phyloP scores from a whole-genome alignment of 1,140 invertebrate genomes.

The Drosophila repleta region DNA sequence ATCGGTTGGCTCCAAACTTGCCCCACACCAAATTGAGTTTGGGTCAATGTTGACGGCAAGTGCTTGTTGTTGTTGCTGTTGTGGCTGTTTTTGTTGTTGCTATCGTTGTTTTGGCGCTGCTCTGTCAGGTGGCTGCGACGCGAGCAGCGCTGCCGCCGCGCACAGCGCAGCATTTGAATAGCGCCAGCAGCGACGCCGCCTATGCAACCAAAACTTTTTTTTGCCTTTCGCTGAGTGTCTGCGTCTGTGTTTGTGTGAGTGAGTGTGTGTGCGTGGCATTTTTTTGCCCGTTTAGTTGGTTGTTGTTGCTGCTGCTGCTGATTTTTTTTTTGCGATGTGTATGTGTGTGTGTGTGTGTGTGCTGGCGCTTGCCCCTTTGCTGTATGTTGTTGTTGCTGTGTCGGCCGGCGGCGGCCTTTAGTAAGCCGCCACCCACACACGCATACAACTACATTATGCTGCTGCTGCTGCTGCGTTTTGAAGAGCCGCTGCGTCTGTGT shows the following conservation, averaged over 20 bases:
- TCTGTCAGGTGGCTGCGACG: slow-evolving; percentile 74
- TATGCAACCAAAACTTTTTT: slow-evolving; percentile 76
- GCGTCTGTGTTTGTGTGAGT: slow-evolving; percentile 17
- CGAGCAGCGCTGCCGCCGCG: slow-evolving; percentile 30
- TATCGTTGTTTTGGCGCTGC: slow-evolving; percentile 62
- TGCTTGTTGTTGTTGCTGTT: slow-evolving; percentile 40
- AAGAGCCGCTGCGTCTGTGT: slow-evolving; percentile 58
- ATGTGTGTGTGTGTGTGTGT: slow-evolving; percentile 59
- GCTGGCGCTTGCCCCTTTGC: slow-evolving; percentile 44
- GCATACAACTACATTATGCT: slow-evolving; percentile 38
- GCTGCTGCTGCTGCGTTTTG: slow-evolving; percentile 65
- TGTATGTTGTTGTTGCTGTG: slow-evolving; percentile 50
- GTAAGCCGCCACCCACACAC: slow-evolving; percentile 55
- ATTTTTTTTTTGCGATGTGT: slow-evolving; percentile 67
- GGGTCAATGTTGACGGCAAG: slow-evolving; percentile 76
- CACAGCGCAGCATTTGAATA: slow-evolving; percentile 74
- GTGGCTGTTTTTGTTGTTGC: slow-evolving; percentile 42
- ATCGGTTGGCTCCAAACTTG: slow-evolving; percentile 44
- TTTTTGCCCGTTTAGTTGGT: slow-evolving; percentile 71
- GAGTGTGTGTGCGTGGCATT: slow-evolving; percentile 54
- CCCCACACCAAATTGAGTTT: slow-evolving; percentile 64
- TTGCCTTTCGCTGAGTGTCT: slow-evolving; percentile 40
- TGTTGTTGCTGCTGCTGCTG: slow-evolving; percentile 56
- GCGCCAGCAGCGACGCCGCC: slow-evolving; percentile 71
- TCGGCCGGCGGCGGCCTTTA: slow-evolving; percentile 78